Evolutionary conservation across 2,888 invertebrate species (phyloP), one percentile per base, ranked within the genome.

Genomic region (Acleris emargana): DNA sequence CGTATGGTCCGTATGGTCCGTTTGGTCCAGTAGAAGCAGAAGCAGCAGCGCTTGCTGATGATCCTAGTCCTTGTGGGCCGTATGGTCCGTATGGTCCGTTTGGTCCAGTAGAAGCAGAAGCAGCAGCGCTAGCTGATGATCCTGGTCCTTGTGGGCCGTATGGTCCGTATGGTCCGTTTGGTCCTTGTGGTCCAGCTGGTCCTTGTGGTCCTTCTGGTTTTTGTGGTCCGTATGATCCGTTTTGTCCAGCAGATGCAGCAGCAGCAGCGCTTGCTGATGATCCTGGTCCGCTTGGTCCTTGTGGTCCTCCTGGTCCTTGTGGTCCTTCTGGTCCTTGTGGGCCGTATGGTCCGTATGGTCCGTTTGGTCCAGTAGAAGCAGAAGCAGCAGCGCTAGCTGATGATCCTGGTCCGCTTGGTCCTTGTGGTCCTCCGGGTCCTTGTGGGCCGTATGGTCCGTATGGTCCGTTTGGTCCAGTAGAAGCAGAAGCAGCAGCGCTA

Each of bases 341-440:
- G 25, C 25, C 25, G 25, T 25, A 38, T 67, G 38, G 49, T 47
- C 62, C 70, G 13, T 62, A 43, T n/a, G 62, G 22, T 25, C 60
- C 60, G 17, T 18, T 16, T 51, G 59, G 50, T 22, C 53, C 67
- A n/a, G n/a, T n/a, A n/a, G n/a, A n/a, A n/a, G n/a, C n/a, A n/a
- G n/a, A n/a, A n/a, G n/a, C n/a, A n/a, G n/a, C n/a, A n/a, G n/a
- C n/a, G n/a, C n/a, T n/a, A n/a, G n/a, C n/a, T n/a, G n/a, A n/a
- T n/a, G n/a, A n/a, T n/a, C n/a, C n/a, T n/a, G 32, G 32, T 32
- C 60, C 60, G 32, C 20, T 18, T 51, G 59, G n/a, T 54, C 54
- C 54, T n/a, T 32, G 16, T 62, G 55, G 50, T 47, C 54, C 54
- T 22, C 2, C 49, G 11, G 62, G 42, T 28, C 52, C 67, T n/a